These are phyloP conservation scores for Myathropa florea DNA, from an alignment of 2,888 invertebrate species.

Conservation along the genomic window DNA sequence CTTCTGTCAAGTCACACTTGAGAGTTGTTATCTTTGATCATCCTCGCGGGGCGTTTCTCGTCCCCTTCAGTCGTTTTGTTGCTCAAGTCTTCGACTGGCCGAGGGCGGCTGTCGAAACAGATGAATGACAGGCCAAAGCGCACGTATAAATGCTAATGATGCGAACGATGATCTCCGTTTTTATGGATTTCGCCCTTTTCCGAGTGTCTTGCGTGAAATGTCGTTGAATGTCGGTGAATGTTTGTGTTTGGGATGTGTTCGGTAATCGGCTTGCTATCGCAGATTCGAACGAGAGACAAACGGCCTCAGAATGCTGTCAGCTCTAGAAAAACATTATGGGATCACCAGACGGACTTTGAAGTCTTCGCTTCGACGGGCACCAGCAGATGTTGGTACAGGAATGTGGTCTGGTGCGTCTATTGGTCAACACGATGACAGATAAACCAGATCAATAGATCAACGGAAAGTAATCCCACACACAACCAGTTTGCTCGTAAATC, in stretches of 20 bases:
- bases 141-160: constrained; percentile 66
- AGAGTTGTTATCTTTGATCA: constrained; percentile 65
- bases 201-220: constrained; percentile 23
- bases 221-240: background rate
- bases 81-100: constrained; percentile 43
- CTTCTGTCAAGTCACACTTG: constrained; percentile 63
- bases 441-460: background rate
- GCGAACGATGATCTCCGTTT: constrained; percentile 37
- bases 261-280: background rate
- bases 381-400: background rate
- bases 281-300: too few relatives aligned
- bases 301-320: background rate
- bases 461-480: background rate
- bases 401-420: background rate
- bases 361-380: too few relatives aligned
- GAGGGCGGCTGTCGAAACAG: constrained; percentile 57
- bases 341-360: background rate
- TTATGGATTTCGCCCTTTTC: background rate
- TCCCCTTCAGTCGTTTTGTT: background rate
- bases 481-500: background rate
- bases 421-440: background rate
- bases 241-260: background rate
- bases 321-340: background rate
- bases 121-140: constrained; percentile 58
- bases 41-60: constrained; percentile 43